A percentile compares a stretch with the other conserved stretches of the same genome.
These are phyloP conservation scores for Bovichtus diacanthus DNA, from an alignment of 2,797 vertebrate species.

Conservation along the genomic window DNA sequence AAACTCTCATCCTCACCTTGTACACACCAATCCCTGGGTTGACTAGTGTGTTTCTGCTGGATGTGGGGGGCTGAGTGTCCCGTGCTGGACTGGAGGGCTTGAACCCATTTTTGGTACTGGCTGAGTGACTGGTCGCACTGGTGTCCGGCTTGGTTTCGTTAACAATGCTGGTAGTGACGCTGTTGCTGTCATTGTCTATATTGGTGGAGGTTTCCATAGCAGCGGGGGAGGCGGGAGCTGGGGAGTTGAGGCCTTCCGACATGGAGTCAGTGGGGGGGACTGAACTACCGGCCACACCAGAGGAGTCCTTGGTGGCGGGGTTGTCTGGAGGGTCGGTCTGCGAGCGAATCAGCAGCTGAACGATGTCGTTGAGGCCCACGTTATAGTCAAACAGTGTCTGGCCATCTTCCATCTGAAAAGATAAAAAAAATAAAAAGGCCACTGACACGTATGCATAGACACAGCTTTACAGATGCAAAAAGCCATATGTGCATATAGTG, in stretches of 20 bases:
- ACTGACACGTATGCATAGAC: constrained; percentile 10
- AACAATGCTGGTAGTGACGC: constrained; percentile 61
- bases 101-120: constrained; percentile 89
- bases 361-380: constrained; percentile 98
- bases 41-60: constrained; percentile 87
- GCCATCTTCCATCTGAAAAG: constrained; percentile 95
- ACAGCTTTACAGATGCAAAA: constrained; percentile 1
- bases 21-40: constrained; percentile 94
- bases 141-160: constrained; percentile 70
- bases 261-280: constrained; percentile 58
- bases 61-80: constrained; percentile 90
- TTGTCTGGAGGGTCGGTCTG: constrained; percentile 89
- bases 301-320: constrained; percentile 85
- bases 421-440: constrained; percentile 20
- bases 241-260: constrained; percentile 59
- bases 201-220: constrained; percentile 63
- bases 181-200: constrained; percentile 69
- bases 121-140: constrained; percentile 79
- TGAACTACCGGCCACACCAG: constrained; percentile 69
- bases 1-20: constrained; percentile 86
- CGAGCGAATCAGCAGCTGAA: constrained; percentile 97
- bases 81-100: constrained; percentile 79
- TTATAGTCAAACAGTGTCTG: constrained; percentile 99
- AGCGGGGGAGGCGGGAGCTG: constrained; percentile 51
- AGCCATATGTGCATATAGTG: neutral